Conservation (phyloP, 1,140 invertebrate species). For the Conopomorpha cramerella region DNA sequence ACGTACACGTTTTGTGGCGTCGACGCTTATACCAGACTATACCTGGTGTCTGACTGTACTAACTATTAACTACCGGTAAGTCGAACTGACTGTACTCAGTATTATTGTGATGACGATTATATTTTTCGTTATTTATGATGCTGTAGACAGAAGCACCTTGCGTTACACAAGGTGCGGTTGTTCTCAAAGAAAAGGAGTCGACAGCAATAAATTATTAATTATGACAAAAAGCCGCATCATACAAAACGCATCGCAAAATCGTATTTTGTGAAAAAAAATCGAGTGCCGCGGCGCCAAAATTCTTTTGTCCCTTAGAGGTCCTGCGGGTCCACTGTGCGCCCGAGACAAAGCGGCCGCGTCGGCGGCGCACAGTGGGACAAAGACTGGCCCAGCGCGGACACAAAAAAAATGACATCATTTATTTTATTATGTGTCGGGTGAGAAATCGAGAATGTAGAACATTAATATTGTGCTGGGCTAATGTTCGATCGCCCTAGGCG, state of each 20-base stretch:
- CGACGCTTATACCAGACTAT: no score
- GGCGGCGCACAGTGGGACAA: slow-evolving; percentile 34
- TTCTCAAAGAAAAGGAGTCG: slow-evolving; percentile 36
- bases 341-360: slow-evolving; percentile 23
- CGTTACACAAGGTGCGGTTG: slow-evolving; percentile 18
- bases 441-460: slow-evolving; percentile 52
- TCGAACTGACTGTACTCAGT: no score
- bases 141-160: slow-evolving; percentile 52
- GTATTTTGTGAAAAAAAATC: slow-evolving; percentile 21
- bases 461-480: slow-evolving; percentile 53
- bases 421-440: slow-evolving; percentile 53
- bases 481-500: slow-evolving; percentile 45
- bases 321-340: slow-evolving; percentile 23
- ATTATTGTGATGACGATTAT: no score
- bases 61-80: no score
- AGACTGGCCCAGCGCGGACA: slow-evolving; percentile 38
- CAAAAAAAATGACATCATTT: slow-evolving; percentile 61
- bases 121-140: slow-evolving; percentile 10
- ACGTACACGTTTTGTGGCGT: no score
- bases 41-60: no score
- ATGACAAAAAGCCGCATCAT: slow-evolving; percentile 41
- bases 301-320: slow-evolving; percentile 43
- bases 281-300: slow-evolving; percentile 43
- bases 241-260: slow-evolving; percentile 18
- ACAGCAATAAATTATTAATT: slow-evolving; percentile 58